Percentiles rank a stretch among this genome's conserved stretches.
Conservation (phyloP, 2,113 vertebrate genomes). For the Herpetotheres cachinnans region DNA sequence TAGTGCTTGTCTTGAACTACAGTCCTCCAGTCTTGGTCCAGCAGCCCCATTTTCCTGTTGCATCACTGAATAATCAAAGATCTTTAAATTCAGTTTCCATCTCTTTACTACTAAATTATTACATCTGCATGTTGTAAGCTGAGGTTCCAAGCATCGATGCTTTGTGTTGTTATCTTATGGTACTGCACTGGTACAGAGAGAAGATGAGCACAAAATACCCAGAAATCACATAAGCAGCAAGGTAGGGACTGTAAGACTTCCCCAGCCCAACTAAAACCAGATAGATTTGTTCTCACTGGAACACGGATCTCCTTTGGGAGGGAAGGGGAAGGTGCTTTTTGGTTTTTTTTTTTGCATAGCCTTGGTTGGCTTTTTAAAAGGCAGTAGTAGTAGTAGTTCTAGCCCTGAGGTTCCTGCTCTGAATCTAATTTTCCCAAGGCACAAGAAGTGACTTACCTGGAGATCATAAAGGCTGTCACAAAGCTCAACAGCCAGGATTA, state of each 20-base stretch:
- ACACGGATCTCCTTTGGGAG: not conserved
- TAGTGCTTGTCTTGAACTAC: not conserved
- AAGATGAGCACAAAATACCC: not conserved
- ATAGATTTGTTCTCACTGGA: not conserved
- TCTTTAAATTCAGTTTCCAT: not conserved
- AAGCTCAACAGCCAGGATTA: constrained; percentile 9
- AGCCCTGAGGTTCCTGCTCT: not conserved
- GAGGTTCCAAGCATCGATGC: not conserved
- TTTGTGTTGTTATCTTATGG: not conserved
- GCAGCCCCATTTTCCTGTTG: not conserved
- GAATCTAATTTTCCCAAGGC: not conserved
- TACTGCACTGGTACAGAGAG: not conserved
- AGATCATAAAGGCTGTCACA: not conserved
- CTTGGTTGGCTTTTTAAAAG: not conserved
- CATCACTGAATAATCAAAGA: not conserved
- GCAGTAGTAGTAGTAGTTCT: not conserved
- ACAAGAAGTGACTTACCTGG: constrained; percentile 6
- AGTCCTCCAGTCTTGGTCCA: not conserved
- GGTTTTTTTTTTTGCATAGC: not conserved
- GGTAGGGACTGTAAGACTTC: not conserved
- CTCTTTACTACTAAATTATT: not conserved
- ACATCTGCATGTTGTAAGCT: not conserved
- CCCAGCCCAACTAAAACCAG: not conserved
- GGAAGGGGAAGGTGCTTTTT: not conserved
- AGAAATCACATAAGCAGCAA: not conserved